Evolutionary conservation across 2,797 vertebrate genomes (phyloP).

Genomic region (Adrianichthys oophorus): DNA sequence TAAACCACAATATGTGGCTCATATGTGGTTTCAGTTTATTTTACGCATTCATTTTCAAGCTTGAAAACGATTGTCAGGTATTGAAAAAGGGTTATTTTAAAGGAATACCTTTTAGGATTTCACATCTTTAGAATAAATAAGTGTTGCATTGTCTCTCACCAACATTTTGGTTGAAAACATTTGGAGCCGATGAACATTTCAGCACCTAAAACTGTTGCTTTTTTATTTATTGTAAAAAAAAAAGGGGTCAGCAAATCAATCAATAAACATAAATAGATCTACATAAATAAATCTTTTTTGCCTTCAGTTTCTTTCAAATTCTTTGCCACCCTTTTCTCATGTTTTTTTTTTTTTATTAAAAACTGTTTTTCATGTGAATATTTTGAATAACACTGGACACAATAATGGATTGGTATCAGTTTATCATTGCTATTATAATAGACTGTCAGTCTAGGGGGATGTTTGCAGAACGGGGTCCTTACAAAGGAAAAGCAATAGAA

Average conservation of each 20-base stretch:
- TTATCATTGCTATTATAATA: slow-evolving; percentile 10
- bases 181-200: background rate
- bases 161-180: background rate
- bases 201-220: slow-evolving; percentile 15
- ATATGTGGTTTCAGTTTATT: slow-evolving; percentile 31
- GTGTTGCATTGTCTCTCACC: background rate
- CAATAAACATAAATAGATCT: slow-evolving; percentile 46
- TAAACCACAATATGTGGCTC: slow-evolving; percentile 37
- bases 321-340: slow-evolving; percentile 36
- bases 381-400: slow-evolving; percentile 27
- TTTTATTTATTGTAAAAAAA: slow-evolving; percentile 28
- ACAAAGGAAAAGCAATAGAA: slow-evolving; percentile 56
- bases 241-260: slow-evolving; percentile 13
- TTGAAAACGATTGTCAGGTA: slow-evolving; percentile 6
- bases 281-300: background rate
- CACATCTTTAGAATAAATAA: background rate
- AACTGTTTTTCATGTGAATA: slow-evolving; percentile 45
- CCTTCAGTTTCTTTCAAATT: slow-evolving; percentile 9
- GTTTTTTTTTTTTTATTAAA: background rate
- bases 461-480: slow-evolving; percentile 31
- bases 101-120: slow-evolving; percentile 5
- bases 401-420: slow-evolving; percentile 19
- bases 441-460: slow-evolving; percentile 3
- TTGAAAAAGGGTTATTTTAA: background rate
- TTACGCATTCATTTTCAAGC: slow-evolving; percentile 15